Evolutionary conservation across 2,113 vertebrate species (phyloP).

Genomic region (Muntiacus muntjak): DNA sequence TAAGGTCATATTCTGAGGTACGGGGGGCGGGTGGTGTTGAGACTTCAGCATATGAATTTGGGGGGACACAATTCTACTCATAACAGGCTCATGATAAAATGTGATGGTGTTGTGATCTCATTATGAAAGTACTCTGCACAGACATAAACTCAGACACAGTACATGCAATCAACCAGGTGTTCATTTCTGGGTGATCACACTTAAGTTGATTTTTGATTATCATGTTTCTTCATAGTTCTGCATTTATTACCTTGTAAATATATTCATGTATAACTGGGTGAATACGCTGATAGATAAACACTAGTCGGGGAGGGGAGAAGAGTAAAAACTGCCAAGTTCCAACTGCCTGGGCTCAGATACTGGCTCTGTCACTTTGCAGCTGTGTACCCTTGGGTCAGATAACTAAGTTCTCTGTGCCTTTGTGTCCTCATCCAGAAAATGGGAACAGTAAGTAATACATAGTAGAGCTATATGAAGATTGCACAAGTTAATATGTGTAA

Average conservation of each 20-base stretch:
- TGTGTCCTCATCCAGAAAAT: not conserved
- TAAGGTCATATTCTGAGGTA: not conserved
- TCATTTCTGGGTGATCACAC: not conserved
- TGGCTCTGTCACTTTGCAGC: not conserved
- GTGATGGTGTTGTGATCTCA: not conserved
- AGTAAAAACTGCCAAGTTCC: not conserved
- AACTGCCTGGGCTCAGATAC: not conserved
- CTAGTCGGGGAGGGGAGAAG: too few species aligned
- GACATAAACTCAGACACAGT: not conserved
- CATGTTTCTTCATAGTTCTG: not conserved
- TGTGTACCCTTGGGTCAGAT: not conserved
- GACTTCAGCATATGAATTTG: not conserved
- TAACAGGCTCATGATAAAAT: not conserved
- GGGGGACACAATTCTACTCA: not conserved
- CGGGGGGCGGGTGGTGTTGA: not conserved
- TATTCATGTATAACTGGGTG: not conserved
- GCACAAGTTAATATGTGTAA: not conserved
- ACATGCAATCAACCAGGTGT: not conserved
- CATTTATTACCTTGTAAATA: not conserved
- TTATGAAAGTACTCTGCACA: not conserved
- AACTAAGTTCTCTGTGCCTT: not conserved
- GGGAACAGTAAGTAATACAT: not conserved
- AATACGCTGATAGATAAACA: not conserved
- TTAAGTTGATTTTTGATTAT: not conserved
- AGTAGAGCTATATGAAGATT: not conserved